Evolutionary conservation across 92 coral and sea anemone species (phyloP).

Genomic region (Zoanthus gigantus): DNA sequence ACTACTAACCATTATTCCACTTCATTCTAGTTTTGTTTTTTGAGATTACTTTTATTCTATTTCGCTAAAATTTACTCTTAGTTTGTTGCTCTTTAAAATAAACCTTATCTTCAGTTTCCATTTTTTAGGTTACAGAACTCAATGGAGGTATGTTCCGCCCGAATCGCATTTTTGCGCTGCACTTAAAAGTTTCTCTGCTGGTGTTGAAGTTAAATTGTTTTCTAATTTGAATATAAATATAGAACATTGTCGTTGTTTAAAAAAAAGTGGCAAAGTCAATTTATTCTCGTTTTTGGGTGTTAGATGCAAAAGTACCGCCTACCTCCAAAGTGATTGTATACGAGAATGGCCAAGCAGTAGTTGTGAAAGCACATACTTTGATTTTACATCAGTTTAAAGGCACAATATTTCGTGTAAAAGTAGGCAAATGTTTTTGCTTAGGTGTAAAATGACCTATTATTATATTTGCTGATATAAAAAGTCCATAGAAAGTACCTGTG

Average conservation of each 20-base stretch:
- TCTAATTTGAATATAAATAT: not conserved
- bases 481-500: not conserved
- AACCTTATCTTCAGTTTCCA: not conserved
- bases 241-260: not conserved
- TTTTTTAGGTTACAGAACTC: not conserved
- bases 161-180: not conserved
- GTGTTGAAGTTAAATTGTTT: not conserved
- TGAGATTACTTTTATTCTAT: not conserved
- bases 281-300: not conserved
- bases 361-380: not conserved
- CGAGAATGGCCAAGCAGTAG: not conserved
- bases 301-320: not conserved
- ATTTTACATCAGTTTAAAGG: not conserved
- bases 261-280: not conserved
- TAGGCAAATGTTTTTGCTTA: conserved; percentile 6
- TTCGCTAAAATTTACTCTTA: not conserved
- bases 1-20: not conserved
- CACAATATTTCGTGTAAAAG: not conserved
- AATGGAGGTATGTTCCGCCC: no score
- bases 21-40: not conserved
- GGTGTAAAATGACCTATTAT: not conserved
- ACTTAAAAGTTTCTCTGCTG: not conserved
- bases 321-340: not conserved
- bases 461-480: not conserved
- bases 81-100: not conserved